Conservation (phyloP, 2,113 vertebrate species). For the Anolis sagrei region DNA sequence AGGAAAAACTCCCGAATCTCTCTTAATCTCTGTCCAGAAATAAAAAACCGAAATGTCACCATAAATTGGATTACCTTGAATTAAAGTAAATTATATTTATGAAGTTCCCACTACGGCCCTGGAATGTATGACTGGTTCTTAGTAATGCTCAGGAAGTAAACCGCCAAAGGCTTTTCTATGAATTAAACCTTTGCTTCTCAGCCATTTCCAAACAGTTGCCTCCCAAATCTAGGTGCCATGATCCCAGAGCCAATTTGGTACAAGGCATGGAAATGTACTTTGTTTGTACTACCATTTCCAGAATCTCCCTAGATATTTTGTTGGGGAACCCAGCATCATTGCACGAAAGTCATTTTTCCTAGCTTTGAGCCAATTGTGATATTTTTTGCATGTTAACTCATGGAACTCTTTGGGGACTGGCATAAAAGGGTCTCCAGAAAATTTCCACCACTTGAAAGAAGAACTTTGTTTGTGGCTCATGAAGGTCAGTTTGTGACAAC, state of each 20-base stretch:
- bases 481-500: not conserved
- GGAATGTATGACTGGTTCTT: constrained; percentile 8
- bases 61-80: constrained; percentile 34
- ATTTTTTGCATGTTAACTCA: not conserved
- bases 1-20: not conserved
- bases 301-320: too few species aligned
- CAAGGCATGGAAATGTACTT: too few species aligned
- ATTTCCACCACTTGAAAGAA: not conserved
- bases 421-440: not conserved
- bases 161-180: not conserved
- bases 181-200: not conserved
- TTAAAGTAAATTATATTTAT: constrained; percentile 17
- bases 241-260: not conserved
- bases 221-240: not conserved
- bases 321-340: too few species aligned
- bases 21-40: constrained; percentile 42
- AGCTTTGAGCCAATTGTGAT: not conserved
- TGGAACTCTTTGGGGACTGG: not conserved
- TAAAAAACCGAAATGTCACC: constrained; percentile 36
- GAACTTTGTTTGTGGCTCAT: not conserved
- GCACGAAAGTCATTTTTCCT: not conserved
- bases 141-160: not conserved
- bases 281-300: too few species aligned
- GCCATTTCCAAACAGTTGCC: not conserved
- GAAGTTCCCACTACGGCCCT: not conserved